Base-by-base conservation (phyloP, 2,888 invertebrate genomes). In the Hololepta plana region DNA sequence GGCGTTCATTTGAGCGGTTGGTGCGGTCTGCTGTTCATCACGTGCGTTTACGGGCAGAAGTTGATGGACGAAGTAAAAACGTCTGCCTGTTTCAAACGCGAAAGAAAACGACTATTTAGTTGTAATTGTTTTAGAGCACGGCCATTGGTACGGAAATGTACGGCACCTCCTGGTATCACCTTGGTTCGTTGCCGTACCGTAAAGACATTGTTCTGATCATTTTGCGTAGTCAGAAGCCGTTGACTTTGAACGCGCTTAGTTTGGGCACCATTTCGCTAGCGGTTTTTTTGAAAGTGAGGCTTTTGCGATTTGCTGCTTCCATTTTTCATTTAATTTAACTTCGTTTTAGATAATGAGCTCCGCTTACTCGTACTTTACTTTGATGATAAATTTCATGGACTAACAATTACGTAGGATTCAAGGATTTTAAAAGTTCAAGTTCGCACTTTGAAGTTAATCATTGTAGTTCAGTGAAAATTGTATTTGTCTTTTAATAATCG, bases 11-110 rank as follows among this genome's bases (percentile, higher is more conserved):
- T 43, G 20, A 13, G 29, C 13, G 43, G 43, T 15, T 43, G 43
- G 43, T 12, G 42, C 8, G 32, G 37, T 11, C 27, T 43, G 4
- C 29, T 43, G 3, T 33, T 38, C 11, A 25, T 42, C 10, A 30
- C 39, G 14, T 42, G 41, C 15, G 38, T 38, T 20, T 41, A 37
- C 21, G 41, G 41, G n/a, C 41, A 43, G 30, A 30, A 35, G 16
- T 27, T 43, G 26, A 41, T 41, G 16, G 37, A 42, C 24, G 43
- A 43, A 33, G 43, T 41, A 32, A n/a, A n/a, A n/a, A n/a, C n/a
- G n/a, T n/a, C n/a, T n/a, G n/a, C 4, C 15, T n/a, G 4, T 24
- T 8, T 8, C 9, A 16, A 16, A 6, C 4, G 11, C 4, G 2
- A 13, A 9, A 9, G 7, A 12, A 24, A 15, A 15, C 17, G 11